Evolutionary conservation across 2,797 vertebrate species (phyloP).

Genomic region (Agapornis canus): DNA sequence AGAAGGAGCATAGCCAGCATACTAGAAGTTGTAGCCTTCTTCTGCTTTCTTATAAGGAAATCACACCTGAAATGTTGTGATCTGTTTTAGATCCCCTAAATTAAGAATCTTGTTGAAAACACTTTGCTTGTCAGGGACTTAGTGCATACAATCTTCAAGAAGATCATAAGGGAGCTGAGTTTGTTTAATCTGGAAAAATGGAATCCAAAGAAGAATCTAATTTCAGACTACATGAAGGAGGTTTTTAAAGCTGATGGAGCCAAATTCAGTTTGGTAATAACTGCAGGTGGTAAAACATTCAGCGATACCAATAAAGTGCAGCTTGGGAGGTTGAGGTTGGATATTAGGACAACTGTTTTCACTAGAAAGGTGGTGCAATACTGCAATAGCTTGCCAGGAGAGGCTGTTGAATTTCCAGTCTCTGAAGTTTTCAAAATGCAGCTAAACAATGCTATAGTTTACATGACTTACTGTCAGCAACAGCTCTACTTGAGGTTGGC

Average conservation of each 20-base stretch:
- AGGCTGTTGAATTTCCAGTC: background rate
- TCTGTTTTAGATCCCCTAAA: background rate
- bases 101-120: background rate
- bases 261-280: background rate
- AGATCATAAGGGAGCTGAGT: background rate
- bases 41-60: background rate
- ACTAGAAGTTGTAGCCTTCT: background rate
- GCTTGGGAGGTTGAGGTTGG: background rate
- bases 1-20: background rate
- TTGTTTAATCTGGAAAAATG: background rate
- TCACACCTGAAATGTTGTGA: background rate
- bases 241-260: background rate
- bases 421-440: background rate
- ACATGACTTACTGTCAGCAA: background rate
- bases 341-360: background rate
- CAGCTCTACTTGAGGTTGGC: background rate
- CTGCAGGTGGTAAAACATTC: background rate
- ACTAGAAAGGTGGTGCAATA: background rate
- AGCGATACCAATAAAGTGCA: background rate
- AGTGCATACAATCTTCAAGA: background rate
- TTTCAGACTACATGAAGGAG: background rate
- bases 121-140: background rate
- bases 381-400: background rate
- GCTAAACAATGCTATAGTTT: background rate
- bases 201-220: background rate